These are phyloP conservation scores for Nixonia krombeini DNA, from an alignment of 1,140 invertebrate genomes.

Conservation along the genomic window DNA sequence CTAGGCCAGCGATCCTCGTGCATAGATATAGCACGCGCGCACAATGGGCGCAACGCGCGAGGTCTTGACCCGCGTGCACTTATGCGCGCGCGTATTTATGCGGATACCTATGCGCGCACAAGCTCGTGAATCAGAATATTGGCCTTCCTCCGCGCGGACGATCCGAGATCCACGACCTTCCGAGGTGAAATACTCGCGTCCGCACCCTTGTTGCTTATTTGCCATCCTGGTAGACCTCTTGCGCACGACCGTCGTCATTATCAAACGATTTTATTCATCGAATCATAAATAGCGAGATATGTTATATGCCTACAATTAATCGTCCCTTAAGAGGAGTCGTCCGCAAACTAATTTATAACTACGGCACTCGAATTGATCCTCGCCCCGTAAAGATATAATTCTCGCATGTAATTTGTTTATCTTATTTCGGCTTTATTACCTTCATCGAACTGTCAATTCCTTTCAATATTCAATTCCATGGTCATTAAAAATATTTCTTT, in stretches of 20 bases:
- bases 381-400: too few species aligned
- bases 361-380: slow-evolving; percentile 2
- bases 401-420: too few species aligned
- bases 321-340: slow-evolving; percentile 23
- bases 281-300: slow-evolving; percentile 29
- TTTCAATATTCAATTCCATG: too few species aligned
- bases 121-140: slow-evolving; percentile 35
- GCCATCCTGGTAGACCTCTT: slow-evolving; percentile 36
- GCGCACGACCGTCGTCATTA: slow-evolving; percentile 46
- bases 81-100: slow-evolving; percentile 24
- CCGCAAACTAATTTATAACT: slow-evolving; percentile 29
- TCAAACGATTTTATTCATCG: slow-evolving; percentile 42
- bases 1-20: slow-evolving; percentile 27
- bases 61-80: slow-evolving; percentile 47
- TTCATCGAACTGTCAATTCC: too few species aligned
- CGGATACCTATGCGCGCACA: slow-evolving; percentile 24
- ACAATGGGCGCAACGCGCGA: slow-evolving; percentile 44
- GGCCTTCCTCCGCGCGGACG: not conserved
- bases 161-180: slow-evolving; percentile 31
- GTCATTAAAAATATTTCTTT: too few species aligned
- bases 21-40: slow-evolving; percentile 27
- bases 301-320: slow-evolving; percentile 29
- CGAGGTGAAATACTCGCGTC: slow-evolving; percentile 34
- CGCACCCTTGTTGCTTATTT: slow-evolving; percentile 44
- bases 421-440: too few species aligned